Base-by-base conservation (phyloP, 2,113 vertebrate genomes). In the Strix aluco region DNA sequence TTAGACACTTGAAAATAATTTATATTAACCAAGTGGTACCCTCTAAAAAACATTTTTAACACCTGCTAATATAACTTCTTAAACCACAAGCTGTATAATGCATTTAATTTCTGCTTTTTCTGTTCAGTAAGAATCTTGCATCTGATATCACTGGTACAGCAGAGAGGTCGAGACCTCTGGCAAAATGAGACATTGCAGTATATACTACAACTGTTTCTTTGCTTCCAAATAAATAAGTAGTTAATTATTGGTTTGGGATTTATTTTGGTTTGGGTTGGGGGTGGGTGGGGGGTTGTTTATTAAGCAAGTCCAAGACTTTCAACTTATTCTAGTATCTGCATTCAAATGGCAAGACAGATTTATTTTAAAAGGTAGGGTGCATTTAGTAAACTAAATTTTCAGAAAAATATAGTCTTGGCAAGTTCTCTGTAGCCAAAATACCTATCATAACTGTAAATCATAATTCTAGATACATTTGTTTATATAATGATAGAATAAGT, bases 1-100 rank as follows among this genome's bases (percentile, higher is more conserved):
- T 94, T 94, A 96, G 92, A 87, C 83, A 91, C 23, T 15, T 67
- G 29, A 94, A 95, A 84, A 90, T 94, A 95, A 96, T 95, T 92
- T 88, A 81, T 81, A 97, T 74, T 95, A 97, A 97, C 67, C 67
- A 95, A 94, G 80, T 73, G 95, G 70, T 75, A 94, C 44, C 92
- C 61, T 94, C 42, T 61, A 75, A 83, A 65, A 65, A 94, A 89
- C 40, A 89, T 86, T 94, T 91, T 81, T 81, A 88, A 62, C 61
- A 82, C 21, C 19, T 89, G 58, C 51, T 69, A 92, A 77, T 85
- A 95, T 70, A 55, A 86, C 90, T 91, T 86, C 93, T 85, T 86
- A 63, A 93, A 79, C 77, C 57, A 92, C 58, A 94, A 96, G 81
- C 65, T 81, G 70, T 54, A 59, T 52, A 75, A 81, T 75, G n/a